phyloP scores from a whole-genome alignment of 2,888 invertebrate genomes.

The Trachelus iudaicus region DNA sequence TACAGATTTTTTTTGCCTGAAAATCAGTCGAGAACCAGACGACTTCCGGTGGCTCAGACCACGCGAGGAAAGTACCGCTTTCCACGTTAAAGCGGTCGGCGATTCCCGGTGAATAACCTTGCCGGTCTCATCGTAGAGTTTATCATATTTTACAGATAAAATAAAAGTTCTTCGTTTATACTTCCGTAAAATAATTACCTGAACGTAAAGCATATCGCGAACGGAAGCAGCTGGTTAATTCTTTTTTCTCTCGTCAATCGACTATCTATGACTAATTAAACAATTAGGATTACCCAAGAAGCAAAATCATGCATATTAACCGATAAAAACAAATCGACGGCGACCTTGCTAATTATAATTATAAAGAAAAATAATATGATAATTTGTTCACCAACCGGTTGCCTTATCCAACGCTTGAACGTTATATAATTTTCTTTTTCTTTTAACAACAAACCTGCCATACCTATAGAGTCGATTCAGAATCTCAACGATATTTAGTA shows the following conservation, averaged over 20 bases:
- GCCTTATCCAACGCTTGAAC: not conserved
- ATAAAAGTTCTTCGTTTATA: not conserved
- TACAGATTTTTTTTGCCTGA: not conserved
- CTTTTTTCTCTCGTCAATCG: not conserved
- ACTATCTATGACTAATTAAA: not conserved
- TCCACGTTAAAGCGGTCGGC: not conserved
- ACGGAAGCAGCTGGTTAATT: not conserved
- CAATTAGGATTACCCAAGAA: not conserved
- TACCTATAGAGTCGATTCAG: not conserved
- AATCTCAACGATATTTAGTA: not conserved
- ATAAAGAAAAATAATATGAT: not conserved
- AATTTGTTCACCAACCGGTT: not conserved
- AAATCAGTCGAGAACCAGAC: not conserved
- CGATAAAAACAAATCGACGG: not conserved
- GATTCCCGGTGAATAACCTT: constrained; percentile 4
- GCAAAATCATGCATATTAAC: not conserved
- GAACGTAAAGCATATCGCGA: not conserved
- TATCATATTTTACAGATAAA: not conserved
- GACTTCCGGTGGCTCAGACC: not conserved
- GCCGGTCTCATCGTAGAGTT: not conserved
- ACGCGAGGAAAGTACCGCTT: not conserved
- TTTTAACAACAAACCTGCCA: not conserved
- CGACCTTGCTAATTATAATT: not conserved
- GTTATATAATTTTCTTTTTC: too few relatives aligned
- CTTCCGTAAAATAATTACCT: not conserved